These are phyloP conservation scores for Nudaria mundana DNA, from an alignment of 2,888 invertebrate genomes.

Conservation along the genomic window DNA sequence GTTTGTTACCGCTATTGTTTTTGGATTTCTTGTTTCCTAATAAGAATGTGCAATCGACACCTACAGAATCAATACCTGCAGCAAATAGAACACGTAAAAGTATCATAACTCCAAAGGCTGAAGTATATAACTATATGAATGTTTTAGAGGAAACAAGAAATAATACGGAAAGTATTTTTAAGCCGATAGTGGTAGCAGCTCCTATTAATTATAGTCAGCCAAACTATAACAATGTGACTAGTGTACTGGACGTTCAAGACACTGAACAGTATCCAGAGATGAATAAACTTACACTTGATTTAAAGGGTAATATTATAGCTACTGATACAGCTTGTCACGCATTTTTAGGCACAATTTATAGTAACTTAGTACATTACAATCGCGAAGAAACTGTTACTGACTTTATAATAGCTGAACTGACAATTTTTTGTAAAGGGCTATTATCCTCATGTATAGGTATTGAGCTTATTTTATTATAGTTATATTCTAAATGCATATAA, in stretches of 20 bases:
- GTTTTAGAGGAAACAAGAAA: constrained; percentile 9
- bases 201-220: constrained; percentile 32
- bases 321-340: constrained; percentile 65
- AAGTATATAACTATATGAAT: constrained; percentile 12
- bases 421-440: constrained; percentile 68
- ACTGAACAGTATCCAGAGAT: constrained; percentile 20
- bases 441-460: constrained; percentile 66
- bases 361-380: constrained; percentile 47
- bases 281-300: constrained; percentile 53
- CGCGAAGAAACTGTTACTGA: constrained; percentile 53
- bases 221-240: constrained; percentile 3
- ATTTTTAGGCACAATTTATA: constrained; percentile 65
- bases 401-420: constrained; percentile 63
- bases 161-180: constrained; percentile 20
- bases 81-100: constrained; percentile 28
- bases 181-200: constrained; percentile 37
- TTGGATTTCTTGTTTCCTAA: constrained; percentile 51
- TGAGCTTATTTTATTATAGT: constrained; percentile 64
- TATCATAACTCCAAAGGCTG: constrained; percentile 13
- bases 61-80: constrained; percentile 15
- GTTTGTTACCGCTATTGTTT: constrained; percentile 48
- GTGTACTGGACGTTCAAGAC: constrained; percentile 4
- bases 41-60: constrained; percentile 19
- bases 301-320: constrained; percentile 67
- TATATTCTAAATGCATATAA: constrained; percentile 10